Base-by-base conservation (phyloP, 2,888 invertebrate species). In the Clusia tigrina region DNA sequence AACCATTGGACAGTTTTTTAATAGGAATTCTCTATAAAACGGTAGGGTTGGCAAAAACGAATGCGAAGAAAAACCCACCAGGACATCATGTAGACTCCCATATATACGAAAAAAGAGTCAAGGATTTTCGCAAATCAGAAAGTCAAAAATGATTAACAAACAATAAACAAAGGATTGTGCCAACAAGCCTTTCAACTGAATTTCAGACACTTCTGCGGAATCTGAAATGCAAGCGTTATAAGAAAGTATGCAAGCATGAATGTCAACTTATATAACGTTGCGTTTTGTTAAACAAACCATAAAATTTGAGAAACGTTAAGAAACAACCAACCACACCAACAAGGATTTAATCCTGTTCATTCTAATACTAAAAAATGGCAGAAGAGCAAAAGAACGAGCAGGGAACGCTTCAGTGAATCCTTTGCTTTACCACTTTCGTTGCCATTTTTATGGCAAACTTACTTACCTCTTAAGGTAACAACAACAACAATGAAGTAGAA, bases 201-300 rank as follows among this genome's bases (percentile, higher is more conserved):
- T 9, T 12, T 32, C 12, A 42, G n/a, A 48, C 22, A 18, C 48
- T 48, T 48, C 22, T 22, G 42, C 42, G 15, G 22, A 48, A 48
- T n/a, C n/a, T 15, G 42, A 42, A 42, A 42, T 42, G 32, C 32
- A 5, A 6, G n/a, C 42, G 3, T 42, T 42, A 15, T 42, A 42
- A 10, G n/a, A 42, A 42, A 15, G n/a, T n/a, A 42, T 42, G 42
- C 42, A 42, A 42, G 9, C 42, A n/a, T 42, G 3, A 42, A 42
- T 42, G n/a, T 17, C 42, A 42, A 20, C 58, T 58, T 58, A 58
- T 58, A 69, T 66, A 70, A 70, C 64, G 70, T 74, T 73, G 74
- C 72, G 74, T 75, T 71, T 73, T 75, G 76, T 74, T 72, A 69
- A 72, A 77, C 74, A 74, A 77, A 74, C 76, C 74, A 74, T 77